Conservation (phyloP, 2,888 invertebrate genomes). For the Notodonta dromedarius region DNA sequence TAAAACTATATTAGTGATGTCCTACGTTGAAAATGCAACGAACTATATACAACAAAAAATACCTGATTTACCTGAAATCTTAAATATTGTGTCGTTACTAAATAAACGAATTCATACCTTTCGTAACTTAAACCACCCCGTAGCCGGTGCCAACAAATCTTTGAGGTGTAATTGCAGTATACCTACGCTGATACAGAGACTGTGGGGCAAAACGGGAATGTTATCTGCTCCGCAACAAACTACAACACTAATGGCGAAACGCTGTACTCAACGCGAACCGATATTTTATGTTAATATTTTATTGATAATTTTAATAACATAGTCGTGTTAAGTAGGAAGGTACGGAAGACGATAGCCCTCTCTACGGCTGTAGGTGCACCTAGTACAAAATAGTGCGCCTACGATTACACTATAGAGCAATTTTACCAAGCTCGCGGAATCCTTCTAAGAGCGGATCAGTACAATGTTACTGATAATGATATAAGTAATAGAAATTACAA, state of each 20-base stretch:
- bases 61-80: no score
- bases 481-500: no score
- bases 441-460: no score
- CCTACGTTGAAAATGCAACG: no score
- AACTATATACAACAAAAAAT: no score
- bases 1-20: no score
- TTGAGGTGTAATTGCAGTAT: slow-evolving; percentile 71
- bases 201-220: slow-evolving; percentile 52
- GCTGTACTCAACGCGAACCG: slow-evolving; percentile 56
- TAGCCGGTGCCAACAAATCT: slow-evolving; percentile 65
- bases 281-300: slow-evolving; percentile 60
- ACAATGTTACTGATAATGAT: no score
- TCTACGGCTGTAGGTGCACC: neutral
- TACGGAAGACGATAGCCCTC: neutral
- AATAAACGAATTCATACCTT: slow-evolving; percentile 3
- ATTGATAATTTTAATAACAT: slow-evolving; percentile 36
- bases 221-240: slow-evolving; percentile 69
- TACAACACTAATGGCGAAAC: slow-evolving; percentile 70
- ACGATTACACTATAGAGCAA: neutral
- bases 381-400: neutral
- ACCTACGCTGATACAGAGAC: slow-evolving; percentile 62
- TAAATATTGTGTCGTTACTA: no score
- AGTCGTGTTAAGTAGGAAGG: neutral
- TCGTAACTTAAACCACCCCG: slow-evolving; percentile 45
- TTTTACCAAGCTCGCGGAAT: neutral